These are phyloP conservation scores for Acrocera orbiculus DNA, from an alignment of 2,888 invertebrate genomes.

Conservation along the genomic window DNA sequence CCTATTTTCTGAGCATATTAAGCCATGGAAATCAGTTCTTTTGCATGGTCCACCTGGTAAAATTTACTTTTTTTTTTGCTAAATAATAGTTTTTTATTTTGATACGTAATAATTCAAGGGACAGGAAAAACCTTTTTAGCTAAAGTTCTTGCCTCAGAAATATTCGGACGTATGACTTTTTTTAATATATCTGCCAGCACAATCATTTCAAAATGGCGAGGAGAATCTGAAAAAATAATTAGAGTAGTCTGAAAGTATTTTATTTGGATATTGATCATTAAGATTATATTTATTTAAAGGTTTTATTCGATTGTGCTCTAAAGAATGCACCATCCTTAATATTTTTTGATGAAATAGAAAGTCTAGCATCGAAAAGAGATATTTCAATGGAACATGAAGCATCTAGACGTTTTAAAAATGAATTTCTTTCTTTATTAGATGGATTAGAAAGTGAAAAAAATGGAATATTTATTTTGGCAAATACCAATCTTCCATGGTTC, in stretches of 20 bases:
- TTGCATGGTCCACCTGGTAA: conserved; percentile 38
- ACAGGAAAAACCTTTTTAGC: conserved; percentile 83
- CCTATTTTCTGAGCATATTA: conserved; percentile 45
- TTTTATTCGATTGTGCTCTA: conserved; percentile 73
- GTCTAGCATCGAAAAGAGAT: conserved; percentile 50
- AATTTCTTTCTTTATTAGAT: conserved; percentile 73
- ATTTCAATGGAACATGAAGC: conserved; percentile 64
- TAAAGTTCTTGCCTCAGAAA: conserved; percentile 71
- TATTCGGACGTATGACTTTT: conserved; percentile 49
- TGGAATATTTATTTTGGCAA: conserved; percentile 57
- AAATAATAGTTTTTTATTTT: too few relatives aligned
- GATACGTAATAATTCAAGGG: conserved; percentile 28
- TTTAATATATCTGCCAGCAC: conserved; percentile 82
- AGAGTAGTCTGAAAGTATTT: conserved; percentile 36
- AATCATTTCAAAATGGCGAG: conserved; percentile 89
- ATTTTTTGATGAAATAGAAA: conserved; percentile 86
- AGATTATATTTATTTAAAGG: conserved; percentile 25
- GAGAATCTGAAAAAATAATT: conserved; percentile 86
- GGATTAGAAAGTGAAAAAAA: conserved; percentile 45
- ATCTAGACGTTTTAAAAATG: conserved; percentile 71
- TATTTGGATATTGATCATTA: background rate
- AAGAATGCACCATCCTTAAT: conserved; percentile 76
- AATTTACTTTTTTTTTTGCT: background rate
- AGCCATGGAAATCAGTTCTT: conserved; percentile 70
- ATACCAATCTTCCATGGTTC: conserved; percentile 80